A percentile compares a stretch with the other conserved stretches of the same genome.
Evolutionary conservation across 2,113 vertebrate species (phyloP).

Genomic region (Lepisosteus oculatus): DNA sequence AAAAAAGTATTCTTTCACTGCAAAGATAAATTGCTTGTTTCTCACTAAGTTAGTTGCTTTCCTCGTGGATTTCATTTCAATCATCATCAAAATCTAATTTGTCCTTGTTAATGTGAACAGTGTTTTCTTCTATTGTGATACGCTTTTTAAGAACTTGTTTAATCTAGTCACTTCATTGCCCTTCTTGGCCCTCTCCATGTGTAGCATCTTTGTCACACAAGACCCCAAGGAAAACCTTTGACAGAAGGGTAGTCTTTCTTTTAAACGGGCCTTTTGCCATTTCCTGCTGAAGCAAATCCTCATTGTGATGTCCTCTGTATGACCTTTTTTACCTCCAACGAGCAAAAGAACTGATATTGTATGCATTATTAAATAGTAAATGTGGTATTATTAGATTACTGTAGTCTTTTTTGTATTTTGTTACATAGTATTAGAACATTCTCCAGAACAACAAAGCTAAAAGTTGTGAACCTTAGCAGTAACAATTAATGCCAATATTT

Average conservation of each 20-base stretch:
- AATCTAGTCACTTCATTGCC: slow-evolving; percentile 52
- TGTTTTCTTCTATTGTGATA: slow-evolving; percentile 43
- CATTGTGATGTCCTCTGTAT: slow-evolving; percentile 46
- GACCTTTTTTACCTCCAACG: slow-evolving; percentile 43
- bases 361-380: slow-evolving; percentile 9
- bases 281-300: slow-evolving; percentile 57
- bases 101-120: slow-evolving; percentile 56
- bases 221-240: slow-evolving; percentile 41
- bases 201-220: slow-evolving; percentile 63
- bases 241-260: slow-evolving; percentile 61
- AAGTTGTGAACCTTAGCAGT: too few species aligned
- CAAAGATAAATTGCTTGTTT: slow-evolving; percentile 26
- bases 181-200: slow-evolving; percentile 38
- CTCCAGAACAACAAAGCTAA: too few species aligned
- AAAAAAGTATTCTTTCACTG: slow-evolving; percentile 30
- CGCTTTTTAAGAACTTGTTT: slow-evolving; percentile 44
- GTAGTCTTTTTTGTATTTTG: too few species aligned
- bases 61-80: slow-evolving; percentile 65
- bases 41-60: slow-evolving; percentile 25
- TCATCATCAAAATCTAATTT: slow-evolving; percentile 64
- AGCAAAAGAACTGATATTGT: slow-evolving; percentile 3
- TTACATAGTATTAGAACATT: too few species aligned
- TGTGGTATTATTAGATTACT: too few species aligned
- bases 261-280: slow-evolving; percentile 45
- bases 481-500: too few species aligned